These are phyloP conservation scores for Sander lucioperca DNA, from an alignment of 2,113 vertebrate species.

Conservation along the genomic window DNA sequence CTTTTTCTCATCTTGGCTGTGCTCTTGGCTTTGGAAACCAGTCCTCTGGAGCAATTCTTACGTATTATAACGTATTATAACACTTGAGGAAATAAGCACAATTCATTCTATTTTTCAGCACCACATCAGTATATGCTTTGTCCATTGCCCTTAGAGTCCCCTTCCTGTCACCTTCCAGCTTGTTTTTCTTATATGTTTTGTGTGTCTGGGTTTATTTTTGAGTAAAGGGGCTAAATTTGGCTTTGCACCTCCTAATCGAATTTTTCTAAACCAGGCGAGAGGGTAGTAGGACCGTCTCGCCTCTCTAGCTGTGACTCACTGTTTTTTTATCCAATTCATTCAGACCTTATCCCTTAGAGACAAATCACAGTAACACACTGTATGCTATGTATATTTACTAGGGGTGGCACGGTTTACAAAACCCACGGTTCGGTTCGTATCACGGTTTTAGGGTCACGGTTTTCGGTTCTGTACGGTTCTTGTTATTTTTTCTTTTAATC, in stretches of 20 bases:
- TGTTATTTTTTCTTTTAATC: too few relatives aligned
- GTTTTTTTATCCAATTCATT: too few relatives aligned
- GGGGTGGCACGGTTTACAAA: too few relatives aligned
- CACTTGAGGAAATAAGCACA: slow-evolving; percentile 23
- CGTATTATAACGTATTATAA: not conserved
- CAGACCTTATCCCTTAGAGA: too few relatives aligned
- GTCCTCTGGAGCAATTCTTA: not conserved
- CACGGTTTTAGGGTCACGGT: too few relatives aligned
- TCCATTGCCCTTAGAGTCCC: not conserved
- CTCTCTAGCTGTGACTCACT: too few relatives aligned
- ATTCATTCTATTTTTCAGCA: not conserved
- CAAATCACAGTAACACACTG: too few relatives aligned
- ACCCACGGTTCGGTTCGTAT: too few relatives aligned
- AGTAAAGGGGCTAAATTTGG: slow-evolving; percentile 53
- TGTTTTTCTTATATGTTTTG: slow-evolving; percentile 58
- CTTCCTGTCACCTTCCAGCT: slow-evolving; percentile 19
- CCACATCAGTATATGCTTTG: not conserved
- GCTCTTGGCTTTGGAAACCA: not conserved
- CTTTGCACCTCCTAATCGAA: slow-evolving; percentile 51
- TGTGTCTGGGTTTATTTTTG: slow-evolving; percentile 49
- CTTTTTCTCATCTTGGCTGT: not conserved
- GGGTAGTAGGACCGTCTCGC: not conserved
- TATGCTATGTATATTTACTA: too few relatives aligned
- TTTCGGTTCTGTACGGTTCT: too few relatives aligned
- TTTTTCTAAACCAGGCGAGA: slow-evolving; percentile 45